Evolutionary conservation across 37 sponge, comb jelly and placozoan genomes (phyloP).

Genomic region (Haliclona indistincta): DNA sequence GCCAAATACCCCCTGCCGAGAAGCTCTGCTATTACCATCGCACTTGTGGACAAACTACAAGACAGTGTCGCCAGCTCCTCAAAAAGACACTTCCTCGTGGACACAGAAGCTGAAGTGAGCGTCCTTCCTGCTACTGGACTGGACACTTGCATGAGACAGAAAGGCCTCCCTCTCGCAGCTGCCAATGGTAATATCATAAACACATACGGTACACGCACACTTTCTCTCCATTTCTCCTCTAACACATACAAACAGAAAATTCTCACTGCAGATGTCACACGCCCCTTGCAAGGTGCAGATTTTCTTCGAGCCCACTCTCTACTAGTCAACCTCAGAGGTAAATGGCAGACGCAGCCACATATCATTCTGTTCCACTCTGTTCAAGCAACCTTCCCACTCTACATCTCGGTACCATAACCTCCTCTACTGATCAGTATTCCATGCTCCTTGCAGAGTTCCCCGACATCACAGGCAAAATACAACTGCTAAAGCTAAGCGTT

Average conservation of each 20-base stretch:
- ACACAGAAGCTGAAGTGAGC: constrained; percentile 28
- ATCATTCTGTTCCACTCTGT: constrained; percentile 10
- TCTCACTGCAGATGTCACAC: constrained; percentile 18
- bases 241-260: constrained; percentile 8
- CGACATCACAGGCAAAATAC: no score
- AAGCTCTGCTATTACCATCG: constrained; percentile 16
- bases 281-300: constrained; percentile 39
- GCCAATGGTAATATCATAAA: constrained; percentile 26
- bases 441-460: constrained; percentile 34
- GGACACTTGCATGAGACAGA: constrained; percentile 6
- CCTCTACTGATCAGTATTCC: constrained; percentile 10
- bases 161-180: constrained; percentile 18
- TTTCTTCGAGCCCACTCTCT: constrained; percentile 38
- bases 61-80: no score
- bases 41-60: constrained; percentile 11
- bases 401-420: constrained; percentile 22
- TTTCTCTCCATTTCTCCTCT: constrained; percentile 22
- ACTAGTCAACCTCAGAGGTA: constrained; percentile 29
- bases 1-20: not conserved
- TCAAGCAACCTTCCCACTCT: not conserved
- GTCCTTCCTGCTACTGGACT: constrained; percentile 9
- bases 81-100: constrained; percentile 23
- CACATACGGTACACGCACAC: constrained; percentile 11
- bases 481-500: no score
- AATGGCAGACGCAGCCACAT: constrained; percentile 10